Base-by-base conservation (phyloP, 2,113 vertebrate genomes). In the Pomatorhinus ruficollis region DNA sequence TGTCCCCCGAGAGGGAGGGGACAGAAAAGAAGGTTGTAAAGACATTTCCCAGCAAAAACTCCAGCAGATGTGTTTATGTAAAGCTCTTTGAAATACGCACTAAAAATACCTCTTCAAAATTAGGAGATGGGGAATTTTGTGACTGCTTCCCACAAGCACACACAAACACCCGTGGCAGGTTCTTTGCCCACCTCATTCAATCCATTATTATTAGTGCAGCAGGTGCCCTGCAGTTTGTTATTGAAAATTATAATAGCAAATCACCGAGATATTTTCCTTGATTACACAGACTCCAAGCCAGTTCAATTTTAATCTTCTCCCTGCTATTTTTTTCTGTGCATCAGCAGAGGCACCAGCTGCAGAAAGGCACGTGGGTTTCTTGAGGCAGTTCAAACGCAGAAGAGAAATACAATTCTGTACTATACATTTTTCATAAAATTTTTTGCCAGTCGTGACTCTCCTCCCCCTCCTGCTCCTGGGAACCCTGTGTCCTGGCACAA, bases 91-190 rank as follows among this genome's bases (percentile, higher is more conserved):
- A 97, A 96, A 96, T 45, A 94, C 4, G 16, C 95, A 66, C 98
- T 98, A 98, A 98, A 98, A 98, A 98, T 98, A 98, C 80, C 86
- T 93, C 64, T 92, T 97, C 97, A 96, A 91, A 98, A 97, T 97
- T 94, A 97, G 95, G 96, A 96, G 93, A 91, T 39, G 92, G 50
- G 83, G 90, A 96, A 94, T 89, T 92, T 85, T 94, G 69, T 56
- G 63, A 94, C 76, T 54, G 86, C 95, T 97, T 97, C 95, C 91
- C 76, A 78, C 88, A 90, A 77, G 88, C 49, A 86, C 76, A 77
- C 47, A 90, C 52, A 92, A 96, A 81, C 78, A 93, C 93, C 90
- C 90, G 54, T 57, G 70, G 89, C 95, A 87, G 92, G 88, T 97
- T 96, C 84, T 30, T 82, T 87, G 89, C 72, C 94, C 88, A 92